A percentile compares a stretch with the other conserved stretches of the same genome.
phyloP scores from a whole-genome alignment of 2,888 invertebrate species.

The Mythimna lalbum region DNA sequence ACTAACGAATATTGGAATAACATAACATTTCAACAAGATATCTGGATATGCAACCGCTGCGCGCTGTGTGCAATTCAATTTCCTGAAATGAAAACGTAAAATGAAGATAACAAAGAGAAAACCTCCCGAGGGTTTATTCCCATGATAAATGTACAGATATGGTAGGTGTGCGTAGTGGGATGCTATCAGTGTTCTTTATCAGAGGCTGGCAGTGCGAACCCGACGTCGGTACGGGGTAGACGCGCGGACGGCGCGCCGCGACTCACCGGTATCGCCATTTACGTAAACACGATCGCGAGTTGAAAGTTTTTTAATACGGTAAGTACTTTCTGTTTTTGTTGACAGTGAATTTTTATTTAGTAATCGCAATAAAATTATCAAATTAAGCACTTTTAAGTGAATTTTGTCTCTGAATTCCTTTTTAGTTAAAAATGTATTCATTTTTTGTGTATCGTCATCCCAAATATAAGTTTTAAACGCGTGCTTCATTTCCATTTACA shows the following conservation, averaged over 20 bases:
- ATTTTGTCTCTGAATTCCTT: background rate
- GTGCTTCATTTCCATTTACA: background rate
- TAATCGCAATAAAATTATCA: background rate
- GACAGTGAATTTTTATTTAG: background rate
- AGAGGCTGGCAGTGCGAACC: constrained; percentile 65
- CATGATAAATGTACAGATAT: constrained; percentile 33
- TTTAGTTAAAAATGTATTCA: too few relatives aligned
- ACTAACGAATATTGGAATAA: background rate
- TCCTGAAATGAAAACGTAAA: constrained; percentile 38
- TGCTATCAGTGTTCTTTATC: constrained; percentile 65
- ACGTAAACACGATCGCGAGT: constrained; percentile 66
- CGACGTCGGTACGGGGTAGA: constrained; percentile 68
- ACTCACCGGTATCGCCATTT: constrained; percentile 31
- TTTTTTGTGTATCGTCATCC: background rate
- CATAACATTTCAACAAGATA: background rate
- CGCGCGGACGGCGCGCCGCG: constrained; percentile 65
- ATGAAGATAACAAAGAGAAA: constrained; percentile 40
- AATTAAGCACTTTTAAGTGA: background rate
- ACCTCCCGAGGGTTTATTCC: constrained; percentile 36
- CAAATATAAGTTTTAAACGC: background rate
- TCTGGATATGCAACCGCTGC: too few relatives aligned
- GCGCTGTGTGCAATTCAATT: constrained; percentile 31
- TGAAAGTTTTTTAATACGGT: constrained; percentile 67
- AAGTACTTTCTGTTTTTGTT: constrained; percentile 55
- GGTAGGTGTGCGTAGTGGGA: constrained; percentile 45